phyloP scores from a whole-genome alignment of 2,797 vertebrate genomes.

The Anas acuta region DNA sequence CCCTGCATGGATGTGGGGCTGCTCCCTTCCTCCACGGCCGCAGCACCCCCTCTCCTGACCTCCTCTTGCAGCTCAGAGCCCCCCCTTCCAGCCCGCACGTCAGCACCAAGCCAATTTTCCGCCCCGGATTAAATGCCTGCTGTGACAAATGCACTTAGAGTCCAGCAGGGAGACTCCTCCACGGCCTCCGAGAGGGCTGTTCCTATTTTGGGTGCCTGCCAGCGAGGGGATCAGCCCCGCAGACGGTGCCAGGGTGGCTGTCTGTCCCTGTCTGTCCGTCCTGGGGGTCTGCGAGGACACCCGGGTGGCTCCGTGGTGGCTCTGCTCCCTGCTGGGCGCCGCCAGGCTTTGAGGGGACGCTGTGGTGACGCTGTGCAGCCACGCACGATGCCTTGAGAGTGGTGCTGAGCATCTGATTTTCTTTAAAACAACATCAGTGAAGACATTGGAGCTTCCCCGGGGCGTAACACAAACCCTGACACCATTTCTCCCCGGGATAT shows the following conservation, averaged over 20 bases:
- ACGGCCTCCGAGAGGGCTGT: not conserved
- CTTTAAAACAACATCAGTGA: not conserved
- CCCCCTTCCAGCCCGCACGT: not conserved
- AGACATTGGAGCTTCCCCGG: not conserved
- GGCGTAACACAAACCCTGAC: not conserved
- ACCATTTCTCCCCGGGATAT: not conserved
- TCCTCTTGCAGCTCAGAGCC: not conserved
- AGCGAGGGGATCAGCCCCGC: not conserved
- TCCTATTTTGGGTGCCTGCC: not conserved
- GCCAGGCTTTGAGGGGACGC: not conserved
- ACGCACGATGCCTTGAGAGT: not conserved
- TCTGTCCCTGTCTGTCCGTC: no score
- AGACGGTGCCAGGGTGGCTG: not conserved
- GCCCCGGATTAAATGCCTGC: not conserved
- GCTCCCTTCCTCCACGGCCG: not conserved
- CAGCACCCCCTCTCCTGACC: not conserved
- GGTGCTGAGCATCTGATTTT: accelerated
- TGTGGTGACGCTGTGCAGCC: accelerated
- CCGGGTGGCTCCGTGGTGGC: not conserved
- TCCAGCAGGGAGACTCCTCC: not conserved
- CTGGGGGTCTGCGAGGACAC: not conserved
- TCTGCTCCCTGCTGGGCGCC: not conserved
- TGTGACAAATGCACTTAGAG: slow-evolving; percentile 48
- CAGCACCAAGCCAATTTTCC: slow-evolving; percentile 36
- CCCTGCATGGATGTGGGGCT: not conserved